Evolutionary conservation across 1,140 invertebrate species (phyloP).

Genomic region (Manduca sexta): DNA sequence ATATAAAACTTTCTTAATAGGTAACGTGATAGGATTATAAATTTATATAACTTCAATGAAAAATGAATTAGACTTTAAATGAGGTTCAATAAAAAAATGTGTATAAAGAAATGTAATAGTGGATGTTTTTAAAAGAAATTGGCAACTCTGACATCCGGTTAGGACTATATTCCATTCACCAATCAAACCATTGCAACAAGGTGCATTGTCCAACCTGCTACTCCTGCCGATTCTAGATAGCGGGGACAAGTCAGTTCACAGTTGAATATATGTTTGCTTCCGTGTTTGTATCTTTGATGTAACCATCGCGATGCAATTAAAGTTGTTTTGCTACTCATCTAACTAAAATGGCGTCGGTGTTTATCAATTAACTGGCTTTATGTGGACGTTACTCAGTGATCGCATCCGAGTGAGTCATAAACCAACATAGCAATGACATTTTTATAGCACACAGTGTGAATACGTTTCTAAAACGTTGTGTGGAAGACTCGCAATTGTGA

Average conservation of each 20-base stretch:
- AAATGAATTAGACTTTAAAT: no score
- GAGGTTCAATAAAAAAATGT: no score
- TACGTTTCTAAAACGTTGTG: slow-evolving; percentile 64
- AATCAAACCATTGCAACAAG: slow-evolving; percentile 69
- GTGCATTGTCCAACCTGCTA: slow-evolving; percentile 71
- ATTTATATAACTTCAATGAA: no score
- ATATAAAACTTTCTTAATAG: no score
- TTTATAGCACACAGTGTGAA: slow-evolving; percentile 70
- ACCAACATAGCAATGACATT: slow-evolving; percentile 71
- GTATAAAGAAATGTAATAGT: no score
- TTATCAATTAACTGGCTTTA: slow-evolving; percentile 65
- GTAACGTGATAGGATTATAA: no score
- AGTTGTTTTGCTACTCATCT: slow-evolving; percentile 60
- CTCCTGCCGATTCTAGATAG: slow-evolving; percentile 50
- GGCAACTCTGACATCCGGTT: slow-evolving; percentile 52
- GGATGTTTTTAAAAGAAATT: neutral
- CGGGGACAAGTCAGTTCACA: slow-evolving; percentile 59
- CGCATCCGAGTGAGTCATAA: slow-evolving; percentile 67
- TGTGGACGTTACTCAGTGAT: slow-evolving; percentile 60
- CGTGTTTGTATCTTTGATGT: slow-evolving; percentile 62
- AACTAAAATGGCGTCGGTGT: slow-evolving; percentile 71
- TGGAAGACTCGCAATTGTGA: slow-evolving; percentile 61
- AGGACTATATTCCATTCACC: slow-evolving; percentile 58
- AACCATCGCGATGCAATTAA: slow-evolving; percentile 59
- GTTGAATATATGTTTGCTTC: slow-evolving; percentile 66